phyloP scores from a whole-genome alignment of 2,113 vertebrate genomes.

The Bungarus multicinctus region DNA sequence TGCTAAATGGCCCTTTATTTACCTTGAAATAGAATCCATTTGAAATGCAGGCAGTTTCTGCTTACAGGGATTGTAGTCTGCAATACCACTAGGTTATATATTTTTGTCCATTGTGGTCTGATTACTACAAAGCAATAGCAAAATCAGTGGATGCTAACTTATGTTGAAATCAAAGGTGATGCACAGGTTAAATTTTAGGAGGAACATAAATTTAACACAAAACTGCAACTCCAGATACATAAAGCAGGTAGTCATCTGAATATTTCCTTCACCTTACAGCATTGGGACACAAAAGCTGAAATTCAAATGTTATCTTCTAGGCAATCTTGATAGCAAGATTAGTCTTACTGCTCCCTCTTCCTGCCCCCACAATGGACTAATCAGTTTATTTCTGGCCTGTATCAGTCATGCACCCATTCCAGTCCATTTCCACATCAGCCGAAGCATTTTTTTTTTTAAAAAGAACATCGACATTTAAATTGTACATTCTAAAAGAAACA shows the following conservation, averaged over 20 bases:
- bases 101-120: slow-evolving; percentile 9
- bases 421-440: not conserved
- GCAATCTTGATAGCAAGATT: not conserved
- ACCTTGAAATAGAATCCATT: slow-evolving; percentile 44
- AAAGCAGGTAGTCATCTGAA: slow-evolving; percentile 21
- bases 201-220: not conserved
- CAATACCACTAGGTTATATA: slow-evolving; percentile 15
- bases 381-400: not conserved
- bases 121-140: not conserved
- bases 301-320: not conserved
- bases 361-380: not conserved
- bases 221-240: slow-evolving; percentile 10
- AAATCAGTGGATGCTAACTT: not conserved
- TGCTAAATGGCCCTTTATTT: slow-evolving; percentile 55
- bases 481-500: not conserved
- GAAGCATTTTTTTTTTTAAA: not conserved
- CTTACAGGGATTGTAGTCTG: slow-evolving; percentile 17
- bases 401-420: not conserved
- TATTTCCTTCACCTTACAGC: not conserved
- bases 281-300: not conserved
- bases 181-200: not conserved
- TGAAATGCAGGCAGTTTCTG: slow-evolving; percentile 29
- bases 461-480: not conserved
- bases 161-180: not conserved
- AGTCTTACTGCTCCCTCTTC: no score